Evolutionary conservation across 2,113 vertebrate species (phyloP).

Genomic region (Accipiter cooperii): DNA sequence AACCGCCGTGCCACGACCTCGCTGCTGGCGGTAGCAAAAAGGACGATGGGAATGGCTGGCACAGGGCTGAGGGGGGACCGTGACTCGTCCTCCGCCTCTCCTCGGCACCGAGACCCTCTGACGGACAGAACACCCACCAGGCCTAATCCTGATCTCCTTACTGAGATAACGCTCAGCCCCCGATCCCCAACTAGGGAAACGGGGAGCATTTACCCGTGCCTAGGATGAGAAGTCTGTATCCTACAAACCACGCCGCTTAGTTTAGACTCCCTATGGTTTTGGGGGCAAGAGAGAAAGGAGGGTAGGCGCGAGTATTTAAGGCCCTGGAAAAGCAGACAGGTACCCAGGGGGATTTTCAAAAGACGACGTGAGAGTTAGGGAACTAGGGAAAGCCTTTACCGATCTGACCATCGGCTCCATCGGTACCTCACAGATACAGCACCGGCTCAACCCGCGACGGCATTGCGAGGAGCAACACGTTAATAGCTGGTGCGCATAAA

Average conservation of each 20-base stretch:
- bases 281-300: background rate
- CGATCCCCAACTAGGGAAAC: background rate
- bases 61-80: background rate
- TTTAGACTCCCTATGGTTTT: fast-evolving
- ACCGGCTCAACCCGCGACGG: fast-evolving
- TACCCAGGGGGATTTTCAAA: background rate
- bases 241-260: fast-evolving
- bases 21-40: background rate
- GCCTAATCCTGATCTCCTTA: background rate
- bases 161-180: background rate
- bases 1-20: background rate
- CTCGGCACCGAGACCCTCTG: background rate
- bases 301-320: background rate
- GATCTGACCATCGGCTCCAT: background rate
- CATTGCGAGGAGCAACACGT: fast-evolving
- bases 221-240: background rate
- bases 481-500: background rate
- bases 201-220: background rate
- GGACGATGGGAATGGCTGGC: fast-evolving
- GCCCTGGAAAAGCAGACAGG: background rate
- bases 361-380: fast-evolving
- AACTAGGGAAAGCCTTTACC: background rate
- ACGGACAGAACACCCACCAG: background rate
- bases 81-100: background rate
- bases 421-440: background rate